Evolutionary conservation across 2,113 vertebrate species (phyloP).

Genomic region (Phycodurus eques): DNA sequence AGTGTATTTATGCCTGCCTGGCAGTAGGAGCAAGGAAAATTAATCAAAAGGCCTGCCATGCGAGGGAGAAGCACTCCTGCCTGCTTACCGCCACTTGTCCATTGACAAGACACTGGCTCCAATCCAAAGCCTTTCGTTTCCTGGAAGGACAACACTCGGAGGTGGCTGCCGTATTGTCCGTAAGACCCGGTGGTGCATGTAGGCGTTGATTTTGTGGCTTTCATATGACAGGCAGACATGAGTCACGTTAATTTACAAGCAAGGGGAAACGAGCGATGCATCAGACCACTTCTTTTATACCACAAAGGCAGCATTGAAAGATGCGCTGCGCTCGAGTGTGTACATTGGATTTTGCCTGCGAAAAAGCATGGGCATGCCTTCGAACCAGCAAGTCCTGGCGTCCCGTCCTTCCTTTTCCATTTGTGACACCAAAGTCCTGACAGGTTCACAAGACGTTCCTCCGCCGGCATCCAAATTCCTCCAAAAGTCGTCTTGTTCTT

Average conservation of each 20-base stretch:
- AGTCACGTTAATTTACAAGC: constrained; percentile 44
- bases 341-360: constrained; percentile 37
- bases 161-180: constrained; percentile 30
- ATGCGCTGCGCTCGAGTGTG: constrained; percentile 36
- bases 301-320: constrained; percentile 64
- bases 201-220: constrained; percentile 16
- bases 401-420: not conserved
- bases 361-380: not conserved
- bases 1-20: constrained; percentile 64
- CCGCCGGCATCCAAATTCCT: constrained; percentile 31
- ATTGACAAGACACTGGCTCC: constrained; percentile 42
- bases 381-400: not conserved
- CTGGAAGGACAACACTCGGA: constrained; percentile 29
- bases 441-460: constrained; percentile 45
- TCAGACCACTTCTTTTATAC: constrained; percentile 41
- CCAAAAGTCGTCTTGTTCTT: constrained; percentile 18
- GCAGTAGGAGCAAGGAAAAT: constrained; percentile 50
- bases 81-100: constrained; percentile 45
- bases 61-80: constrained; percentile 43
- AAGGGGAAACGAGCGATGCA: constrained; percentile 43
- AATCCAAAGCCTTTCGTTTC: constrained; percentile 25
- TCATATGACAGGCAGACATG: constrained; percentile 44
- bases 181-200: constrained; percentile 20
- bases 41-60: constrained; percentile 53
- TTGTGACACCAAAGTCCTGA: constrained; percentile 16